A percentile compares a stretch with the other conserved stretches of the same genome.
phyloP scores from a whole-genome alignment of 2,888 invertebrate genomes.

The Camptogramma bilineatum region DNA sequence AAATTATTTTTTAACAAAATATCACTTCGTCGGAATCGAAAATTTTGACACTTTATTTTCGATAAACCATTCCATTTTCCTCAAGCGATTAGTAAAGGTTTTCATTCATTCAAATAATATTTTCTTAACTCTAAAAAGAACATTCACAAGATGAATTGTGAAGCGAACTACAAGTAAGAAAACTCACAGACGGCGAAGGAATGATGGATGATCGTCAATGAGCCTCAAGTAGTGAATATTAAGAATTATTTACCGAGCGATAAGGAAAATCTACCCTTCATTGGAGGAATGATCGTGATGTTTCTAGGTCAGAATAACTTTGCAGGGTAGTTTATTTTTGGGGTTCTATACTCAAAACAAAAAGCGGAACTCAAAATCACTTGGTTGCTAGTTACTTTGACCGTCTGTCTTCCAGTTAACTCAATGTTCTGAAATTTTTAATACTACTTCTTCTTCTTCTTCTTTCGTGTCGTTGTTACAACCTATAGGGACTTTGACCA shows the following conservation, averaged over 20 bases:
- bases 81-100: too few species aligned
- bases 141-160: slow-evolving; percentile 31
- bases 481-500: too few species aligned
- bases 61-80: too few species aligned
- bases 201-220: slow-evolving; percentile 68
- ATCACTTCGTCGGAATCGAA: too few species aligned
- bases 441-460: too few species aligned
- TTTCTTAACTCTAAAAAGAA: slow-evolving; percentile 27
- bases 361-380: too few species aligned
- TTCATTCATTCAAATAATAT: not conserved
- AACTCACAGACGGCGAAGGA: slow-evolving; percentile 30
- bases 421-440: too few species aligned
- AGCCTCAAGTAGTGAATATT: slow-evolving; percentile 63
- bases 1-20: too few species aligned
- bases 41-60: too few species aligned
- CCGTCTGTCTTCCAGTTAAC: too few species aligned
- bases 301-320: slow-evolving; percentile 16
- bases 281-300: slow-evolving; percentile 14
- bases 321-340: not conserved
- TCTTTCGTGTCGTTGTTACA: too few species aligned
- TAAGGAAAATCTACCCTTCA: slow-evolving; percentile 46
- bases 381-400: too few species aligned
- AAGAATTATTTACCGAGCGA: slow-evolving; percentile 62
- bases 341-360: not conserved
- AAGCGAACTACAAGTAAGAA: slow-evolving; percentile 25